Percentiles rank a stretch among this genome's conserved stretches.
These are phyloP conservation scores for Pecten maximus DNA, from an alignment of 2,888 invertebrate genomes.

Conservation along the genomic window DNA sequence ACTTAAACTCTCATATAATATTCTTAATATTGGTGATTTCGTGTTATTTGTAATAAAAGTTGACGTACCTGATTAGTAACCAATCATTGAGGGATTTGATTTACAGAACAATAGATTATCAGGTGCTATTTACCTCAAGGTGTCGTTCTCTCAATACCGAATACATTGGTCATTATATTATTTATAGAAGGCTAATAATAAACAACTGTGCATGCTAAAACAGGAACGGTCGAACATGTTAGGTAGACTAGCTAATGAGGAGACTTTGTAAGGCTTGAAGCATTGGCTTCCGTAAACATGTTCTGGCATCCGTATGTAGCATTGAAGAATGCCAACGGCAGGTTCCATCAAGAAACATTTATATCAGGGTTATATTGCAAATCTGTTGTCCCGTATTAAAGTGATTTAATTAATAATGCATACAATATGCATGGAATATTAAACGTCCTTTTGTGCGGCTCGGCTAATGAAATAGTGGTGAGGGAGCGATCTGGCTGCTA, in stretches of 20 bases:
- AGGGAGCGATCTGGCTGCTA: neutral
- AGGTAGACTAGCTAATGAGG: neutral
- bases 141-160: neutral
- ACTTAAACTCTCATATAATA: no score
- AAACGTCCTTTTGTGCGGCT: neutral
- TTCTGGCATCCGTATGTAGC: neutral
- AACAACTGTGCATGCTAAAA: neutral
- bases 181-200: neutral
- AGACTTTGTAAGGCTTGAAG: neutral
- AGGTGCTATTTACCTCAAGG: neutral
- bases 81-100: neutral
- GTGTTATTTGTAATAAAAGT: no score
- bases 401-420: constrained; percentile 27
- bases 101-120: neutral
- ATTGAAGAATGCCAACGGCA: neutral
- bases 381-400: neutral
- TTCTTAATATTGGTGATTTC: no score
- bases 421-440: constrained; percentile 18
- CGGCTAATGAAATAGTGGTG: neutral
- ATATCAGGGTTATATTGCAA: neutral
- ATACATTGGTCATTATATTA: neutral
- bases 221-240: neutral
- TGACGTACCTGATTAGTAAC: neutral
- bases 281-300: neutral
- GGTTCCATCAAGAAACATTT: neutral